Evolutionary conservation across 2,888 invertebrate genomes (phyloP).

Genomic region (Callimorpha dominula): DNA sequence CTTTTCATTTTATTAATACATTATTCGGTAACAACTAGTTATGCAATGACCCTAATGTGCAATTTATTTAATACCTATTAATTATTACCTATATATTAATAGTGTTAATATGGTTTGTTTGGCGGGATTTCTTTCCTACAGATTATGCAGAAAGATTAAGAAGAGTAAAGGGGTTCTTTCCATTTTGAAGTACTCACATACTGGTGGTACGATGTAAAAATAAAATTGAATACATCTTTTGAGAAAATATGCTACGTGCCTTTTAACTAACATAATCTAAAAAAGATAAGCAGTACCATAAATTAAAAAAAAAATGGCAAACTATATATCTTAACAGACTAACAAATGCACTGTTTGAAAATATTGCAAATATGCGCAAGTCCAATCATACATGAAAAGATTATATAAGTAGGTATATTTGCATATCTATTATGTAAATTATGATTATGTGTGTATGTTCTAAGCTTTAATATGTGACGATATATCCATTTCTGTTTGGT

Average conservation of each 20-base stretch:
- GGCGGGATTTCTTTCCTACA: background rate
- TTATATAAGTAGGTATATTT: slow-evolving; percentile 34
- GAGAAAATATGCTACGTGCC: background rate
- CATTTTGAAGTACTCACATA: no score
- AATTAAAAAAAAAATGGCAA: background rate
- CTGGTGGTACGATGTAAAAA: background rate
- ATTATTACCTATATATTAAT: background rate
- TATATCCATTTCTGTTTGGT: background rate
- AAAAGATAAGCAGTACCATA: background rate
- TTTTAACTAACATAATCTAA: background rate
- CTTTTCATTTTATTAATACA: background rate
- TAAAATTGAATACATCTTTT: background rate
- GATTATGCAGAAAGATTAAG: background rate
- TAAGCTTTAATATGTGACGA: background rate
- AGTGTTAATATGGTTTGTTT: background rate
- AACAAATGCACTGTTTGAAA: slow-evolving; percentile 2
- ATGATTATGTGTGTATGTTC: slow-evolving; percentile 4
- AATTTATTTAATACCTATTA: background rate
- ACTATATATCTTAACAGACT: background rate
- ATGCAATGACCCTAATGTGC: background rate
- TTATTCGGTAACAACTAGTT: background rate
- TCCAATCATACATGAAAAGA: slow-evolving; percentile 17
- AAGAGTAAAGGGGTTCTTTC: no score
- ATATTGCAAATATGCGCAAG: slow-evolving; percentile 22
- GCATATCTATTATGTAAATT: slow-evolving; percentile 37